Evolutionary conservation across 1,140 invertebrate genomes (phyloP).

Genomic region (Zophobas morio): DNA sequence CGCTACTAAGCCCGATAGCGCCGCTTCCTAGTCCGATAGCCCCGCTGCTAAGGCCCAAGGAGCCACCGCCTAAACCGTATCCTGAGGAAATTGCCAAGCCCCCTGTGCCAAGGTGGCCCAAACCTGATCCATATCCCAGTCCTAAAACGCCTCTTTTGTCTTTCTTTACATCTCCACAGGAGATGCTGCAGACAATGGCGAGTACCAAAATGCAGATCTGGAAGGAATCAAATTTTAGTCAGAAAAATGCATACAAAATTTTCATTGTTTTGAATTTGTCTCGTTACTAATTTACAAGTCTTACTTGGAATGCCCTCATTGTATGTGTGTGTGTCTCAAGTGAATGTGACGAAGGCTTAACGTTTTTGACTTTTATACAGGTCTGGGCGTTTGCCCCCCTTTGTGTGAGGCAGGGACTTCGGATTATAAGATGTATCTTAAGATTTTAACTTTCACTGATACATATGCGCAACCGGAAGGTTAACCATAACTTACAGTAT

Average conservation of each 20-base stretch:
- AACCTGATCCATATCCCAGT: slow-evolving; percentile 47
- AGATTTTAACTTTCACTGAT: slow-evolving; percentile 44
- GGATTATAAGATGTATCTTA: slow-evolving; percentile 31
- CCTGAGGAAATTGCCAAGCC: slow-evolving; percentile 6
- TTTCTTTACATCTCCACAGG: slow-evolving; percentile 49
- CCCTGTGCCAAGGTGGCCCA: slow-evolving; percentile 1
- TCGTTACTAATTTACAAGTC: not conserved
- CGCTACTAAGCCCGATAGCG: not conserved
- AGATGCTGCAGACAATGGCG: slow-evolving; percentile 43
- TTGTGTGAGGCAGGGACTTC: slow-evolving; percentile 29
- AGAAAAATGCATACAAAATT: not conserved
- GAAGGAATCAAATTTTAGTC: not conserved
- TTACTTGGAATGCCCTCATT: slow-evolving; percentile 39
- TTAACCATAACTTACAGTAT: slow-evolving; percentile 27
- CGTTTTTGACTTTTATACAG: slow-evolving; percentile 40
- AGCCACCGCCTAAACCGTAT: slow-evolving; percentile 22
- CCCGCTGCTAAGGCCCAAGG: slow-evolving; percentile 20
- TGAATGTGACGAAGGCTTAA: slow-evolving; percentile 26
- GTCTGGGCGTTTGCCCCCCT: slow-evolving; percentile 29
- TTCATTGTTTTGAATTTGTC: not conserved
- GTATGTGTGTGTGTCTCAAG: slow-evolving; percentile 22
- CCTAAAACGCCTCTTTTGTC: slow-evolving; percentile 51
- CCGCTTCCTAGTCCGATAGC: slow-evolving; percentile 6
- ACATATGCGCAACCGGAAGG: slow-evolving; percentile 41
- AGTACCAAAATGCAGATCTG: slow-evolving; percentile 51